Base-by-base conservation (phyloP, 2,888 invertebrate genomes). In the Dichetophora obliterata region DNA sequence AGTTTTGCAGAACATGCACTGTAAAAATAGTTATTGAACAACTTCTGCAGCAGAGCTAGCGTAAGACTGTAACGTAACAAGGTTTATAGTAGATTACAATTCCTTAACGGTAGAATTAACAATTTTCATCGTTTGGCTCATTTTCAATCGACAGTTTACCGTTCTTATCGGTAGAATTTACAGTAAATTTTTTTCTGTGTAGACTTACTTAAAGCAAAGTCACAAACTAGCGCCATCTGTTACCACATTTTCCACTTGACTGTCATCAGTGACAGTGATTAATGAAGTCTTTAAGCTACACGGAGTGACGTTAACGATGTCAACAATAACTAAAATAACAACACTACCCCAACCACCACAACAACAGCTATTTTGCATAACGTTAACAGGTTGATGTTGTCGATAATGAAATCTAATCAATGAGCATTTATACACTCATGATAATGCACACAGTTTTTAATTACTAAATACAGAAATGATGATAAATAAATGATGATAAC, bases 381-480 rank as follows among this genome's bases (percentile, higher is more conserved):
- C 54, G 22, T 54, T 11, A 22, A 16, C 16, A 16, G 24, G 19
- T 54, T 54, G 22, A 59, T 24, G 59, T 27, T 65, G 37, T n/a
- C 63, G 63, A 65, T 65, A 65, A 37, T 16, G 27, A 65, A 65
- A 65, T 65, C 31, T 65, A 65, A 65, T 65, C 63, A 37, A 27
- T n/a, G 16, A 19, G 31, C 16, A n/a, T 34, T 37, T 43, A 6
- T 11, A 37, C 8, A 43, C 43, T 43, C 11, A 43, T 43, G 1
- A 31, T 16, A 16, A 2, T 19, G 31, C n/a, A 16, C 31, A 34
- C 31, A 31, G 63, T 6, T 65, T 65, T 34, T 65, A 9, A 31
- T 34, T 34, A 3, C 3, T 5, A 37, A 31, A 65, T 34, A 65
- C 24, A 31, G 2, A 31, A 31, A 31, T 22, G 54, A 3, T 54